Base-by-base conservation (phyloP, 2,113 vertebrate genomes). In the Podarcis cretensis region DNA sequence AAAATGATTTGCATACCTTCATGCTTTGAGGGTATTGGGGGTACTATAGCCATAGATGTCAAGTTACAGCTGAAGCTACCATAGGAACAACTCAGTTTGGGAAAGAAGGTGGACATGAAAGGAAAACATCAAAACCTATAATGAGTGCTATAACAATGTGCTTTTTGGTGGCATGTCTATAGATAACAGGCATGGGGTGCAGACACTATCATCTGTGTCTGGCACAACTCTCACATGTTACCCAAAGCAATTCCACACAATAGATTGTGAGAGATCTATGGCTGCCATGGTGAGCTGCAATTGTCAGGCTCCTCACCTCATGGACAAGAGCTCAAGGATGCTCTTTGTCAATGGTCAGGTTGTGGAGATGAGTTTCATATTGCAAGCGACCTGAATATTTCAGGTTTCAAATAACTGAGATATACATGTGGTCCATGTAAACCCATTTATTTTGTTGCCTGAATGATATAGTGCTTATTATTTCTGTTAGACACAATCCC, bases 401-500 rank as follows among this genome's bases (percentile, higher is more conserved):
- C 32, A 79, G 32, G 25, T 30, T 20, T 57, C 77, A 87, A 81
- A 48, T 74, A 71, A 81, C 23, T 40, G 21, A 74, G 37, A 80
- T 87, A 30, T 73, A 71, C 68, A 87, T 40, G 25, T 57, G 71
- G 6, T 59, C 79, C 63, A 66, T 20, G 69, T 63, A 87, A 87
- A 81, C 43, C 48, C 12, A 74, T 74, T 81, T 65, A 63, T 66
- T 74, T 43, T 10, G 48, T 23, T 82, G 79, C 63, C 35, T 59
- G 54, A 82, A 82, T 75, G 32, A 74, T 78, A 77, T 77, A 79
- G 59, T 48, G 6, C 5, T 23, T 63, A 86, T 78, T 86, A 86
- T 78, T 86, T 78, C 35, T 43, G 74, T 86, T 77, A 77, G 66
- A 87, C 81, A 81, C 66, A 81, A 57, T 30, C 79, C 23, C 54